Base-by-base conservation (phyloP, 1,140 invertebrate genomes). In the Lordiphosa clarofinis region DNA sequence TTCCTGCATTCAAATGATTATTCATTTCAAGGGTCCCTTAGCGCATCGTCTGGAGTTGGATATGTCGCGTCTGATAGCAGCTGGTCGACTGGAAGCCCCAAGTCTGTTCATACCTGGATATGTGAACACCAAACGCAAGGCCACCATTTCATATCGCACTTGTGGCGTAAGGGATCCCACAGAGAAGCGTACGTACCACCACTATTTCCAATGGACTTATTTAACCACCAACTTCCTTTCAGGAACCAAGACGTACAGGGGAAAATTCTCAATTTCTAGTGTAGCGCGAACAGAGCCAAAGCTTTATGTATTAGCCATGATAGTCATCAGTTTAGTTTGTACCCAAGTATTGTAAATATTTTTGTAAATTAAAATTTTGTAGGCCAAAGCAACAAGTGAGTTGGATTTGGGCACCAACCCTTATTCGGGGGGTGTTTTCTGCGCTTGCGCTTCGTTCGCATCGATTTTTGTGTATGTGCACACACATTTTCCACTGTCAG, bases 21-120 rank as follows among this genome's bases (percentile, higher is more conserved):
- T 98, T 56, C 95, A 97, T 88, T 97, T 98, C 79, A 95, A 94
- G 90, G 94, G 95, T 6, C 94, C 95, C 1, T 91, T 93, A 43
- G 95, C 95, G 1, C 93, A 91, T 86, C 90, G 92, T 67, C 89
- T 96, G 21, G 95, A 97, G 86, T 90, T 94, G 88, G 88, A 89
- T 84, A 94, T 95, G 82, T 94, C 92, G 42, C 91, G 92, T 60
- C 88, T 97, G 24, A 89, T 97, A 50, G 92, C 92, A 12, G 93
- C 92, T 7, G 94, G 95, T 9, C 91, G 92, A 73, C 89, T 96
- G 43, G 92, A 94, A 57, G 88, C 92, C 3, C 95, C 95, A 0
- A 95, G 92, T 88, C 90, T 97, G 28, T 93, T 91, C 55, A 94
- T 96, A 76, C 94, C 94, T 1, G 95, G 95, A 9, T 95, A 93